A percentile compares a stretch with the other conserved stretches of the same genome.
These are phyloP conservation scores for Cryptoblepharus egeriae DNA, from an alignment of 2,797 vertebrate genomes.

Conservation along the genomic window DNA sequence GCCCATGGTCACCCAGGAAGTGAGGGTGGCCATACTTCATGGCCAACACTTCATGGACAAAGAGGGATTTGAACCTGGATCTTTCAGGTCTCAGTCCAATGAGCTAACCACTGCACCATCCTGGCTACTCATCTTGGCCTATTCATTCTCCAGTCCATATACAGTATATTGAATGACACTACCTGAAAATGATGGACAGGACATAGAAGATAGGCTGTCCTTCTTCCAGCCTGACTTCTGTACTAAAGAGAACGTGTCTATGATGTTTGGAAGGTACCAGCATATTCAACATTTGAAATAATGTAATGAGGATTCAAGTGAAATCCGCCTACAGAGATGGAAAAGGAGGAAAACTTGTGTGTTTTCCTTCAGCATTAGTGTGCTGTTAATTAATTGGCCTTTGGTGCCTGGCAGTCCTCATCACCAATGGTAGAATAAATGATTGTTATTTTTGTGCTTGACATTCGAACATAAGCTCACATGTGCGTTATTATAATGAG, in stretches of 20 bases:
- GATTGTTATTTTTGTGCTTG: not conserved
- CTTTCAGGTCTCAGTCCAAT: too few relatives aligned
- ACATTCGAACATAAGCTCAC: not conserved
- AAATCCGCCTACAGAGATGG: not conserved
- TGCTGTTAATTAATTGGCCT: not conserved
- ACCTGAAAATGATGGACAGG: not conserved
- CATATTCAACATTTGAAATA: not conserved
- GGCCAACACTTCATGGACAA: too few relatives aligned
- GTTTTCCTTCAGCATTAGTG: not conserved
- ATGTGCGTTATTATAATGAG: not conserved
- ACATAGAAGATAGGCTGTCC: not conserved
- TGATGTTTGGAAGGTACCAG: not conserved
- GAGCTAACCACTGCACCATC: too few relatives aligned
- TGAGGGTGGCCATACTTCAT: too few relatives aligned
- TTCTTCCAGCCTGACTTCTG: not conserved
- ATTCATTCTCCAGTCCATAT: too few relatives aligned
- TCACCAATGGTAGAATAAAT: not conserved
- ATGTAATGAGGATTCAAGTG: not conserved
- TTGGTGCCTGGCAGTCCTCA: not conserved
- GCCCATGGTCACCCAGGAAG: too few relatives aligned
- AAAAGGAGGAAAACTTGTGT: not conserved
- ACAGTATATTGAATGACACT: too few relatives aligned
- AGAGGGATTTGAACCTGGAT: too few relatives aligned
- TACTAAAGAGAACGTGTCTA: not conserved
- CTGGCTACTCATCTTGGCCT: too few relatives aligned